These are phyloP conservation scores for Aporrectodea caliginosa DNA, from an alignment of 1,140 invertebrate species.

Conservation along the genomic window DNA sequence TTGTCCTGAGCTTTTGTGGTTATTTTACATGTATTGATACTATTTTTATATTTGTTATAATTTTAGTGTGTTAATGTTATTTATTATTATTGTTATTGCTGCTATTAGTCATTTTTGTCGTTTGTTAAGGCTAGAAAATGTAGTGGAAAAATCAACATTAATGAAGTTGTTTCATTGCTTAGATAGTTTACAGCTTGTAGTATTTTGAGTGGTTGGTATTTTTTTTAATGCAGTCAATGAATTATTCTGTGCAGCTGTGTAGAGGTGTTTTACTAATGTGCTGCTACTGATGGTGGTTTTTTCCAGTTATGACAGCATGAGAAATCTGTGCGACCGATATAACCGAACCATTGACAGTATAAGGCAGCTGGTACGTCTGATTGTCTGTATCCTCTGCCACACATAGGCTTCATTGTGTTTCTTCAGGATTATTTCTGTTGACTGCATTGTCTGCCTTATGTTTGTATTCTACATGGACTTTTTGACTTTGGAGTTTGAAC, in stretches of 20 bases:
- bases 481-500: not conserved
- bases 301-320: constrained; percentile 88
- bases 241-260: not conserved
- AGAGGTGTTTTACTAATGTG: not conserved
- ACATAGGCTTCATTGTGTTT: too few species aligned
- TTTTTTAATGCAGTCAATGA: not conserved
- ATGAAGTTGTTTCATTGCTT: not conserved
- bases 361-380: constrained; percentile 76
- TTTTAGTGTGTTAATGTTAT: too few species aligned
- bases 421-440: too few species aligned
- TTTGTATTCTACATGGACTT: not conserved
- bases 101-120: too few species aligned
- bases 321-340: constrained; percentile 86
- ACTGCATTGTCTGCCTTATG: not conserved
- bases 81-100: too few species aligned
- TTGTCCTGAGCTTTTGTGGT: too few species aligned
- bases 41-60: too few species aligned
- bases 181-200: not conserved
- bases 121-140: too few species aligned
- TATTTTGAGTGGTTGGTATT: not conserved
- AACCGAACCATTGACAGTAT: constrained; percentile 92
- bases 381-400: not conserved
- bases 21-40: too few species aligned
- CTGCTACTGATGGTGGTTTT: not conserved
- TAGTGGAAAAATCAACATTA: not conserved